These are phyloP conservation scores for Microctonus aethiopoides DNA, from an alignment of 2,888 invertebrate species.

Conservation along the genomic window DNA sequence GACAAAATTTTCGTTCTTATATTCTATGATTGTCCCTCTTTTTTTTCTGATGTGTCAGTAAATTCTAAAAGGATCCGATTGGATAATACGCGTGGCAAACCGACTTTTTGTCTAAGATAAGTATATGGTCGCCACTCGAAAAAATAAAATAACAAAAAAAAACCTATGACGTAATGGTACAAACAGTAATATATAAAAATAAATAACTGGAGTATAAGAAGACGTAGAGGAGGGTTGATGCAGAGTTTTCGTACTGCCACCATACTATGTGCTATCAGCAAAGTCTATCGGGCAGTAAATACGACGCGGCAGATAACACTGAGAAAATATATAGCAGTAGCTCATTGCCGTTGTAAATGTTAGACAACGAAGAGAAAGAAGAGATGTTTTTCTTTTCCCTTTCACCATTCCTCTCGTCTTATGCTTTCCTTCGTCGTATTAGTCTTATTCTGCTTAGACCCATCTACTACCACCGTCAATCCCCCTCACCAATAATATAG, in stretches of 20 bases:
- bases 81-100: background rate
- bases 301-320: slow-evolving; percentile 66
- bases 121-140: background rate
- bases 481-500: background rate
- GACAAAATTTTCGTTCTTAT: slow-evolving; percentile 2
- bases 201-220: slow-evolving; percentile 53
- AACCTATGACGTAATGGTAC: slow-evolving; percentile 48
- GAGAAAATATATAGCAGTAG: slow-evolving; percentile 64
- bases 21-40: background rate
- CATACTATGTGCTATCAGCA: slow-evolving; percentile 57
- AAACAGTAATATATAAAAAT: slow-evolving; percentile 63
- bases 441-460: background rate
- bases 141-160: background rate
- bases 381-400: slow-evolving; percentile 30
- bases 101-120: background rate
- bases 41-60: background rate
- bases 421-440: slow-evolving; percentile 8
- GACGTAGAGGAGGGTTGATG: slow-evolving; percentile 41
- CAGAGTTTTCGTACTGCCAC: slow-evolving; percentile 37
- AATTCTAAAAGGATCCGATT: background rate
- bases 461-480: slow-evolving; percentile 37
- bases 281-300: slow-evolving; percentile 67
- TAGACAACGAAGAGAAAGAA: slow-evolving; percentile 34
- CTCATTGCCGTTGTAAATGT: slow-evolving; percentile 51
- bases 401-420: slow-evolving; percentile 36